Evolutionary conservation across 1,140 invertebrate genomes (phyloP), one percentile per base, ranked within the genome.

Genomic region (Ptiloglossa arizonensis): DNA sequence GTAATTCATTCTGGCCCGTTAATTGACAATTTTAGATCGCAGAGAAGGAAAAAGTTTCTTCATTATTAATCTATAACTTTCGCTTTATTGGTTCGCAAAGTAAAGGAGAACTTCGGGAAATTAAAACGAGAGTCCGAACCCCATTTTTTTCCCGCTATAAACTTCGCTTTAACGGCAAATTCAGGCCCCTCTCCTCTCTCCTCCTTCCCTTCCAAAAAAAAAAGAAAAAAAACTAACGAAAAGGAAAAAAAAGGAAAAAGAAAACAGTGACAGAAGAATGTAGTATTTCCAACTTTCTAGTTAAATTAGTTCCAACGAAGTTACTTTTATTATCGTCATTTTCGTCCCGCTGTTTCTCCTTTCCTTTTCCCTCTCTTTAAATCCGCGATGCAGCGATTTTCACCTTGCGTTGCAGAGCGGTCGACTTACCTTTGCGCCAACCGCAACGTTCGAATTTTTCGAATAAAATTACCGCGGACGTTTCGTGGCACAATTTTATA

Each of bases 41-140:
- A 57, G 32, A 48, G 73, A 48, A 59, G 44, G 8, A 32, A 60
- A n/a, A 38, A 76, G 73, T 76, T 76, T 68, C 64, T 69, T 76
- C 64, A 76, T 76, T 76, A 76, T 76, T 76, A 76, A 76, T 76
- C 66, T 76, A 76, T 76, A 76, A 76, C 73, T 76, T 76, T 76
- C 68, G 66, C 73, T 76, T 76, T 76, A 76, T 76, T 69, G 73
- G 73, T 76, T 76, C 64, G 27, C 66, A 68, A 76, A 76, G 73
- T 76, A 57, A 68, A 59, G 72, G 72, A 38, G 72, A 75, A 67
- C 73, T 76, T 46, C 13, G 44, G 54, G 64, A 76, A 69, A 76
- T 76, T 76, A 76, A 76, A 76, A 76, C 73, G 57, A 67, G 38
- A 76, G 73, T 46, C 24, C 41, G 73, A 57, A 56, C 66, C 54